Conservation (phyloP, 1,140 invertebrate genomes). For the Dendroctonus valens region DNA sequence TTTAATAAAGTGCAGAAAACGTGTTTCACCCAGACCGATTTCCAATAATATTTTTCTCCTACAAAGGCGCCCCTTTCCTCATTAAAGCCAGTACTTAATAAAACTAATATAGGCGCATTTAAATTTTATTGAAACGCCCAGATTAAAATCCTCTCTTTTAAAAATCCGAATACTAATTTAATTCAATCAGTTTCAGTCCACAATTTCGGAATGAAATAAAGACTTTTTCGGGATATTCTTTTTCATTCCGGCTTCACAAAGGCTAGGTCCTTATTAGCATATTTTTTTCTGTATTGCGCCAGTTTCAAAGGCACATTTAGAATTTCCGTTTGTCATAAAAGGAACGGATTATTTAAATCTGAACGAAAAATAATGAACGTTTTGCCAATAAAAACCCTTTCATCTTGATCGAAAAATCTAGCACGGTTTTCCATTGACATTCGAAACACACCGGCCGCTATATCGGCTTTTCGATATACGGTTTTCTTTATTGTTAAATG, state of each 20-base stretch:
- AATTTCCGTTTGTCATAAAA: slow-evolving; percentile 40
- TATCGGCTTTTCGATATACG: too few relatives aligned
- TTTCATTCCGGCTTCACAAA: slow-evolving; percentile 16
- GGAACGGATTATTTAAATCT: slow-evolving; percentile 46
- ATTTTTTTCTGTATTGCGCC: slow-evolving; percentile 23
- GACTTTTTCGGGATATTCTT: slow-evolving; percentile 13
- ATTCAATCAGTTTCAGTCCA: slow-evolving; percentile 20
- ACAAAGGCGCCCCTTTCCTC: too few relatives aligned
- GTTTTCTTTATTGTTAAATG: too few relatives aligned
- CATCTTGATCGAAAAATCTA: slow-evolving; percentile 39
- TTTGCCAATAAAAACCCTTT: slow-evolving; percentile 39
- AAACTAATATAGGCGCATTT: too few relatives aligned
- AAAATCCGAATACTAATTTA: slow-evolving; percentile 28
- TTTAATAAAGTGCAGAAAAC: too few relatives aligned
- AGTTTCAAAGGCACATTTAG: slow-evolving; percentile 27
- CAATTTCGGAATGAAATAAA: slow-evolving; percentile 11
- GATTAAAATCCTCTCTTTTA: slow-evolving; percentile 19
- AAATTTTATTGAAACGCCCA: slow-evolving; percentile 11
- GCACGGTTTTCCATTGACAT: too few relatives aligned
- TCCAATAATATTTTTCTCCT: too few relatives aligned
- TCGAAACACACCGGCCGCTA: too few relatives aligned
- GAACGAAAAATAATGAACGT: slow-evolving; percentile 45
- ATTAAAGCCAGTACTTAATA: too few relatives aligned
- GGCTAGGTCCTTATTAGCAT: slow-evolving; percentile 26
- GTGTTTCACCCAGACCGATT: too few relatives aligned